Evolutionary conservation across 2,113 vertebrate species (phyloP).

Genomic region (Aphyosemion australe): DNA sequence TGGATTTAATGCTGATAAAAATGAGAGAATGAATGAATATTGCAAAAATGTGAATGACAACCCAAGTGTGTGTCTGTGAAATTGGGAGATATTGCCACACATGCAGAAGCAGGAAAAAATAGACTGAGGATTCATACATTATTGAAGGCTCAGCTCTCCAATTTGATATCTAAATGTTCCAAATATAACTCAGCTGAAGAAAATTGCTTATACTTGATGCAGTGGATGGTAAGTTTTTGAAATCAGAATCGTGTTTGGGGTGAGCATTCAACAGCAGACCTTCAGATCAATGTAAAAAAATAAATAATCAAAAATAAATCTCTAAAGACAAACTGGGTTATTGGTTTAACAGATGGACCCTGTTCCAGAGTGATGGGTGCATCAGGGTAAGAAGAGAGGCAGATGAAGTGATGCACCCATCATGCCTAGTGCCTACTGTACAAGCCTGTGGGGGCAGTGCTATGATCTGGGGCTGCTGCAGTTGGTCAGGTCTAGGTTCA

Average conservation of each 20-base stretch:
- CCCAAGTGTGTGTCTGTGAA: neutral
- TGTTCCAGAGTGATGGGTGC: too few relatives aligned
- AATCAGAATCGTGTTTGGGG: slow-evolving; percentile 27
- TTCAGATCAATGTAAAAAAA: too few relatives aligned
- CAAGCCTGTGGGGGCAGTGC: too few relatives aligned
- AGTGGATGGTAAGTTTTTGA: slow-evolving; percentile 64
- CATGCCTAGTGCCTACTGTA: too few relatives aligned
- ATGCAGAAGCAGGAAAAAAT: slow-evolving; percentile 11
- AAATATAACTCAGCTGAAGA: slow-evolving; percentile 62
- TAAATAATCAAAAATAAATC: slow-evolving; percentile 15
- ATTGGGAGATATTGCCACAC: neutral
- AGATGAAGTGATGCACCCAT: too few relatives aligned
- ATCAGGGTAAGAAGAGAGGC: too few relatives aligned
- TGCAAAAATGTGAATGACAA: neutral
- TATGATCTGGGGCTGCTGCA: too few relatives aligned
- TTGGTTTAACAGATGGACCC: neutral
- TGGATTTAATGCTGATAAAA: slow-evolving; percentile 1
- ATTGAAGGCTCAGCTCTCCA: slow-evolving; percentile 57
- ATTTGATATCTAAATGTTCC: slow-evolving; percentile 69
- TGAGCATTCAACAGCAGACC: slow-evolving; percentile 23
- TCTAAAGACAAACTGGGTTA: slow-evolving; percentile 8
- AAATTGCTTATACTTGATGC: slow-evolving; percentile 69
- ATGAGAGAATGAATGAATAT: neutral
- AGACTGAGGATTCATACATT: slow-evolving; percentile 20
- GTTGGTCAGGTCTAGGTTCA: too few relatives aligned